These are phyloP conservation scores for Coleophora deauratella DNA, from an alignment of 2,888 invertebrate genomes.

Conservation along the genomic window DNA sequence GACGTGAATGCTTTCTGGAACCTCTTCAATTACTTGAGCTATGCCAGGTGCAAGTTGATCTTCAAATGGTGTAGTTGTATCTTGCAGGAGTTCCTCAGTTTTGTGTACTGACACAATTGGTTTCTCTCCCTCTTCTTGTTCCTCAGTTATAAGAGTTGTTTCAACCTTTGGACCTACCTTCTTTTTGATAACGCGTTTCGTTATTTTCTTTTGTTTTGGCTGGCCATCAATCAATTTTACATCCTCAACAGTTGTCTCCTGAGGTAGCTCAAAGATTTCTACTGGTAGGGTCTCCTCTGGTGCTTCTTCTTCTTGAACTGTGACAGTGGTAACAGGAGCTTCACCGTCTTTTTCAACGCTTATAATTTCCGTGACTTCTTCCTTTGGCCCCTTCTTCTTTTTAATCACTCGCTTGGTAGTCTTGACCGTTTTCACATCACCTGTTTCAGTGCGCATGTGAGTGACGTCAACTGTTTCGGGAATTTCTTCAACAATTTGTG, in stretches of 20 bases:
- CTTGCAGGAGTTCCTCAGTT: slow-evolving; percentile 22
- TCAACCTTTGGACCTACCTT: slow-evolving; percentile 27
- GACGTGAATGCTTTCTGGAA: slow-evolving; percentile 26
- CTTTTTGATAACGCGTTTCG: slow-evolving; percentile 42
- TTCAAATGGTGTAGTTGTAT: slow-evolving; percentile 13
- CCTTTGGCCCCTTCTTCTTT: slow-evolving; percentile 12
- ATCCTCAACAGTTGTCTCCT: slow-evolving; percentile 25
- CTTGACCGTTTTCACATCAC: slow-evolving; percentile 14
- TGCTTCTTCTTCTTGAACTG: slow-evolving; percentile 12
- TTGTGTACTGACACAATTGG: slow-evolving; percentile 25
- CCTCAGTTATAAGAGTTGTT: slow-evolving; percentile 21
- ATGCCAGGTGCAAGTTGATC: slow-evolving; percentile 18
- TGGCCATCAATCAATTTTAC: slow-evolving; percentile 36
- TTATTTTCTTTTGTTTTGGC: slow-evolving; percentile 31
- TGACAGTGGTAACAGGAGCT: slow-evolving; percentile 21
- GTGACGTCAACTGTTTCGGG: slow-evolving; percentile 19
- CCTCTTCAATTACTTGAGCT: slow-evolving; percentile 19
- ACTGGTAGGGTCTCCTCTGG: slow-evolving; percentile 29
- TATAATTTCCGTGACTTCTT: slow-evolving; percentile 17
- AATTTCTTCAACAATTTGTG: slow-evolving; percentile 13
- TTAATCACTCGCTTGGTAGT: slow-evolving; percentile 23
- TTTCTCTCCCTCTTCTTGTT: slow-evolving; percentile 18
- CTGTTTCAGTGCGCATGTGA: slow-evolving; percentile 13
- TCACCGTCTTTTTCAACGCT: slow-evolving; percentile 13
- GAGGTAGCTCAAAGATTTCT: slow-evolving; percentile 18